These are phyloP conservation scores for Lepas anatifera DNA, from an alignment of 2,888 invertebrate species.

Conservation along the genomic window DNA sequence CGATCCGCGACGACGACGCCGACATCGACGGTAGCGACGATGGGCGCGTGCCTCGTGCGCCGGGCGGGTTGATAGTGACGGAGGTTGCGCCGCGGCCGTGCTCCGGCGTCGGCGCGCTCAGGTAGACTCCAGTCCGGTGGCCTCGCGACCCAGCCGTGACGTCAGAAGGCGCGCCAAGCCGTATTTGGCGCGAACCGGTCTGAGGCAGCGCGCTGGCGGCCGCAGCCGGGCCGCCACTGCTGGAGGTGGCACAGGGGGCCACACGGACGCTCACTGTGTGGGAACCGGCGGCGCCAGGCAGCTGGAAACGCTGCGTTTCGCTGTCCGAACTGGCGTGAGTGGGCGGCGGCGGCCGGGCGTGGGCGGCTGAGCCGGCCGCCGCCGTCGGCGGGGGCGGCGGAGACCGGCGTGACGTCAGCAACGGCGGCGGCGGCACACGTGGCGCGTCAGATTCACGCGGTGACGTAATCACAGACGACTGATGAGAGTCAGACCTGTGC, in stretches of 20 bases:
- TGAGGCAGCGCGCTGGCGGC: conserved; percentile 82
- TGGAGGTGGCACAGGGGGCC: no score
- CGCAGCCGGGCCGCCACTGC: conserved; percentile 66
- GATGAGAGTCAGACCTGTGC: not conserved
- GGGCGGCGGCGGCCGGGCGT: not conserved
- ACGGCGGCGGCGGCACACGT: no score
- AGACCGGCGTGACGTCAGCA: no score
- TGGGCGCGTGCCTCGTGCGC: not conserved
- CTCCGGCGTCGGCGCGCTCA: not conserved
- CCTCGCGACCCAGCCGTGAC: not conserved
- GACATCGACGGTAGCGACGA: no score
- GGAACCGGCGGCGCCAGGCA: not conserved
- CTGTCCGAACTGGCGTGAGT: no score
- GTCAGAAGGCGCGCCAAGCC: not conserved
- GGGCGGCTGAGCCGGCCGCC: not conserved
- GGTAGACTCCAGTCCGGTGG: not conserved
- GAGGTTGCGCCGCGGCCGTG: not conserved
- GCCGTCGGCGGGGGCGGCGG: no score
- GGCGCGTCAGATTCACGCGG: conserved; percentile 32
- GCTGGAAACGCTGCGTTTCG: no score
- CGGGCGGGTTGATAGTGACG: not conserved
- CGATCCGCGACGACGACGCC: no score
- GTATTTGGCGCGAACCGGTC: conserved; percentile 82
- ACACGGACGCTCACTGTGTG: conserved; percentile 6
- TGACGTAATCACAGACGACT: conserved; percentile 40